phyloP scores from a whole-genome alignment of 2,113 vertebrate genomes.

The Corythornis madagascariensis region DNA sequence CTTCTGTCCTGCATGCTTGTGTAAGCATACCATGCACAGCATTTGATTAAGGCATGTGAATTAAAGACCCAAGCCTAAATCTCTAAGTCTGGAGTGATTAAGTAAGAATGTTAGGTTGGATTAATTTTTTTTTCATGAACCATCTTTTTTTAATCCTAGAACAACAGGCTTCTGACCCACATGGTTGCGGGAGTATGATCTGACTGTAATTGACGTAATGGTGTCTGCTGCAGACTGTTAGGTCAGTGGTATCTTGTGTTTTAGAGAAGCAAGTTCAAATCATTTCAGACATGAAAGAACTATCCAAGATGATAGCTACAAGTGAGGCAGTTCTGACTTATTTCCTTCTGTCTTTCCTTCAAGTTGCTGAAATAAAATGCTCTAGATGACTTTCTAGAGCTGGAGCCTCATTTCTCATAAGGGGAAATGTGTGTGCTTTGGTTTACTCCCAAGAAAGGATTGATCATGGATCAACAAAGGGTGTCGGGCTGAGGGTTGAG shows the following conservation, averaged over 20 bases:
- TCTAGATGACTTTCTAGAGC: neutral
- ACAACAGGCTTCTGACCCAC: neutral
- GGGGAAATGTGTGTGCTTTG: neutral
- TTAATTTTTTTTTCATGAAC: neutral
- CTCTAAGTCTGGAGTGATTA: neutral
- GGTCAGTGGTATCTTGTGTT: neutral
- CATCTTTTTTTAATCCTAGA: constrained; percentile 6
- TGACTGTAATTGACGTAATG: neutral
- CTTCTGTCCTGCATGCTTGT: neutral
- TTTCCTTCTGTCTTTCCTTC: neutral
- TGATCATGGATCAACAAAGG: neutral
- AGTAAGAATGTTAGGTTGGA: neutral
- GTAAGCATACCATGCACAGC: neutral
- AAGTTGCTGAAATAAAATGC: neutral
- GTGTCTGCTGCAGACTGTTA: neutral
- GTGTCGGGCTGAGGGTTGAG: neutral
- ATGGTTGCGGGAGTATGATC: neutral
- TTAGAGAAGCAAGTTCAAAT: neutral
- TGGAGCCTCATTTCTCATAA: neutral
- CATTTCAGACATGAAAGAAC: neutral
- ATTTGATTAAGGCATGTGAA: constrained; percentile 5
- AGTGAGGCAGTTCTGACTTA: neutral
- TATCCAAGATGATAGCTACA: neutral
- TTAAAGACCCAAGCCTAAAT: constrained; percentile 13
- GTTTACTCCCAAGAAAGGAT: neutral